Evolutionary conservation across 2,797 vertebrate genomes (phyloP), one percentile per base, ranked within the genome.

Genomic region (Tauraco hartlaubi): DNA sequence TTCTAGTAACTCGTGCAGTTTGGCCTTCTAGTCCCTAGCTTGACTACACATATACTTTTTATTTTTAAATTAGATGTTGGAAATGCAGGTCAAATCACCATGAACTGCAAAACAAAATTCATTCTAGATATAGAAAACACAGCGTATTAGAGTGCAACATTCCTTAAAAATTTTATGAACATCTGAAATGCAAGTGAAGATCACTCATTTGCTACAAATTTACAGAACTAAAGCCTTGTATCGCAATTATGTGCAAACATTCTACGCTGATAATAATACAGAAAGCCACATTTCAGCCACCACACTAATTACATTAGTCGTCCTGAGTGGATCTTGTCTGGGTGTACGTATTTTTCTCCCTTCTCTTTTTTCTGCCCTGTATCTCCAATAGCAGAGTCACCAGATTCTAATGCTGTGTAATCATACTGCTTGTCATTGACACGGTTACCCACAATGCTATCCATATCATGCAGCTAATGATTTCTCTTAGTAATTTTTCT

Each of bases 371-470:
- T 49, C 41, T 68, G 11, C 55, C 39, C 67, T 82, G 18, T n/a
- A 66, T 35, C 62, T 88, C 76, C 76, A 41, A 23, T 61, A 89
- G 49, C 35, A 26, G 29, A 89, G 48, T 81, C 33, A 91, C 37
- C 43, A 71, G 21, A 37, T 87, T 87, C 63, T 85, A 62, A 71
- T 63, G 71, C 75, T 92, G 56, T 73, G 58, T 79, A 96, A 91
- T 82, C 79, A 92, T 64, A 44, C 66, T 69, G 85, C 44, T 84
- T 90, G 72, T 84, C 85, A 94, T 56, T 87, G 46, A 89, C 90
- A 94, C 55, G 49, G 83, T 67, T 94, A 94, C 71, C 79, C 72
- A 68, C 64, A 89, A 90, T 90, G 85, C 93, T 94, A 88, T 78
- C 95, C 90, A 96, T 77, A 94, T 80, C 63, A 85, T 52, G 44